Conservation (phyloP, 2,797 vertebrate genomes). For the Sebastolobus alascanus region DNA sequence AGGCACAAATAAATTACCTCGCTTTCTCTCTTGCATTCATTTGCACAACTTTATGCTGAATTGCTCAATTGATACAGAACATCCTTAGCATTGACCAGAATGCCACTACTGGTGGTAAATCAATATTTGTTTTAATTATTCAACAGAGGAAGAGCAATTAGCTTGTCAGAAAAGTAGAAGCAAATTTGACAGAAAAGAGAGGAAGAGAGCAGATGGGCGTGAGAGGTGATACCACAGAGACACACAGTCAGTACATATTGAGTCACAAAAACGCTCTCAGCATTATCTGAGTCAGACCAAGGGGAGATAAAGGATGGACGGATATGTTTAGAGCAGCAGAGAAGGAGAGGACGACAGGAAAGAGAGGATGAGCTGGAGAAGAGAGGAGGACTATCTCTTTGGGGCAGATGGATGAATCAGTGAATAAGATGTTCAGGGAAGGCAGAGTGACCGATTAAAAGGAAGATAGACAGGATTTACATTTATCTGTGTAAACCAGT, state of each 20-base stretch:
- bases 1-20: neutral
- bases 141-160: slow-evolving; percentile 62
- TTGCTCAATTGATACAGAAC: slow-evolving; percentile 4
- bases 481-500: slow-evolving; percentile 21
- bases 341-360: slow-evolving; percentile 30
- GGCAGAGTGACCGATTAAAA: slow-evolving; percentile 25
- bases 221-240: slow-evolving; percentile 48
- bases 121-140: slow-evolving; percentile 70
- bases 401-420: slow-evolving; percentile 23
- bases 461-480: slow-evolving; percentile 25
- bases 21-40: neutral
- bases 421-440: neutral
- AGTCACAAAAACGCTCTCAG: slow-evolving; percentile 79
- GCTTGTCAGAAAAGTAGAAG: slow-evolving; percentile 49
- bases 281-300: slow-evolving; percentile 81
- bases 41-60: slow-evolving; percentile 5
- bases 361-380: slow-evolving; percentile 13
- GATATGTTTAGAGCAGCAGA: slow-evolving; percentile 56
- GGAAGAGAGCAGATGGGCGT: slow-evolving; percentile 49
- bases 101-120: slow-evolving; percentile 31
- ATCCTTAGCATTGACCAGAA: slow-evolving; percentile 10
- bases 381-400: slow-evolving; percentile 14
- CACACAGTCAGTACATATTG: slow-evolving; percentile 68
- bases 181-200: slow-evolving; percentile 41
- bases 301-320: slow-evolving; percentile 65